Percentiles rank a stretch among this genome's conserved stretches.
These are phyloP conservation scores for Numenius arquata DNA, from an alignment of 2,113 vertebrate species.

Conservation along the genomic window DNA sequence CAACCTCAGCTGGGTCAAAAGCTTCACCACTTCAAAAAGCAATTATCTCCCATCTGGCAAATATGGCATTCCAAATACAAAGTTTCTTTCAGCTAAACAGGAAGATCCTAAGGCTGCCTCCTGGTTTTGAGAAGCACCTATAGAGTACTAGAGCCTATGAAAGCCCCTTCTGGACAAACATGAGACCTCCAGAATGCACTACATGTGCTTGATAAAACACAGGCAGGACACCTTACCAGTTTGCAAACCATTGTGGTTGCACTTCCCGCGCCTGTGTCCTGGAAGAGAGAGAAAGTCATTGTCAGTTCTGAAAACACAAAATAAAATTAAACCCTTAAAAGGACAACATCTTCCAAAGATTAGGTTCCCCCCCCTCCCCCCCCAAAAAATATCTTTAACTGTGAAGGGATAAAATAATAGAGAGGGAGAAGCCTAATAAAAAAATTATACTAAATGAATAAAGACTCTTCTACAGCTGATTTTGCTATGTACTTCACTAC, in stretches of 20 bases:
- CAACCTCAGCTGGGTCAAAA: neutral
- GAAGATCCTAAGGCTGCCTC: neutral
- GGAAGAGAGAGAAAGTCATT: neutral
- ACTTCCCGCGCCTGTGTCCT: conserved; percentile 28
- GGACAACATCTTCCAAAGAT: neutral
- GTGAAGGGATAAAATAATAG: neutral
- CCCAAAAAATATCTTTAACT: neutral
- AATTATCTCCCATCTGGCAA: neutral
- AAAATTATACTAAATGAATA: neutral
- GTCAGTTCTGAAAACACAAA: neutral
- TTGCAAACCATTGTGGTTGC: neutral
- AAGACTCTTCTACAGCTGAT: neutral
- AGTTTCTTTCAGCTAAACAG: neutral
- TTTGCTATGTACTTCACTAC: neutral
- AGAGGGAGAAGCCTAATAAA: neutral
- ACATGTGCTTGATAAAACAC: neutral
- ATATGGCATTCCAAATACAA: neutral
- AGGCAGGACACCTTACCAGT: conserved; percentile 47
- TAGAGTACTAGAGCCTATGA: neutral
- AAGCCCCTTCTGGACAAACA: neutral
- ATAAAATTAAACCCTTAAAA: neutral
- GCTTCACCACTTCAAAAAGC: neutral
- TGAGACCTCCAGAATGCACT: neutral
- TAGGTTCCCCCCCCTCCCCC: neutral
- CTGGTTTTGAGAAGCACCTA: neutral